Evolutionary conservation across 2,888 invertebrate species (phyloP).

Genomic region (Acanthoscelides obtectus): DNA sequence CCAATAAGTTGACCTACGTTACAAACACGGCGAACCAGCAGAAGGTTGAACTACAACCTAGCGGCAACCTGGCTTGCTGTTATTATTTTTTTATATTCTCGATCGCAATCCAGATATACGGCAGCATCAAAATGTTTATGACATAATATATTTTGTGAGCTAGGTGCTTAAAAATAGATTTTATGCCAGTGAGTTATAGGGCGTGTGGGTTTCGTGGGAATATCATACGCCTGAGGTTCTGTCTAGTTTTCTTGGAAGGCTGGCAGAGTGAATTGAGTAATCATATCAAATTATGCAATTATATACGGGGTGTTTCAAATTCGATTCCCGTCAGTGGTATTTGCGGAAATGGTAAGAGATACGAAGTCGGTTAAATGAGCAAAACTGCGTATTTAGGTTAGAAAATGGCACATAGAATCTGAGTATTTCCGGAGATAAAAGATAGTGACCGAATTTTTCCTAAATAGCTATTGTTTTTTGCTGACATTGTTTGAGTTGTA

Average conservation of each 20-base stretch:
- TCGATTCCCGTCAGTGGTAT: too few species aligned
- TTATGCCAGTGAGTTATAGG: background rate
- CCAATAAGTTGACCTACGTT: constrained; percentile 2
- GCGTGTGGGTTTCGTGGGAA: background rate
- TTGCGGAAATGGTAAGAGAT: too few species aligned
- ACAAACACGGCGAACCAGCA: background rate
- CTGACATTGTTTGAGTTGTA: too few species aligned
- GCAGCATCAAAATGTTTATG: background rate
- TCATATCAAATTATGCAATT: background rate
- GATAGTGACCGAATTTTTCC: too few species aligned
- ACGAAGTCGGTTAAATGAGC: too few species aligned
- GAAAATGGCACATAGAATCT: too few species aligned
- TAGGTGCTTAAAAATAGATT: background rate
- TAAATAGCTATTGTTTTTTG: too few species aligned
- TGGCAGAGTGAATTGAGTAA: background rate
- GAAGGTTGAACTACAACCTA: background rate
- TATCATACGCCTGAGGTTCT: background rate
- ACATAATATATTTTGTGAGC: background rate
- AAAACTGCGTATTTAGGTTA: too few species aligned
- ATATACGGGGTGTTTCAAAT: too few species aligned
- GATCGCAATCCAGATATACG: background rate
- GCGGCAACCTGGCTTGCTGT: background rate
- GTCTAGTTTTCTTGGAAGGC: background rate
- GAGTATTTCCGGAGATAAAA: too few species aligned
- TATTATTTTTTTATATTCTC: background rate